These are phyloP conservation scores for Drosophila albomicans DNA, from an alignment of 1,140 invertebrate genomes.

Conservation along the genomic window DNA sequence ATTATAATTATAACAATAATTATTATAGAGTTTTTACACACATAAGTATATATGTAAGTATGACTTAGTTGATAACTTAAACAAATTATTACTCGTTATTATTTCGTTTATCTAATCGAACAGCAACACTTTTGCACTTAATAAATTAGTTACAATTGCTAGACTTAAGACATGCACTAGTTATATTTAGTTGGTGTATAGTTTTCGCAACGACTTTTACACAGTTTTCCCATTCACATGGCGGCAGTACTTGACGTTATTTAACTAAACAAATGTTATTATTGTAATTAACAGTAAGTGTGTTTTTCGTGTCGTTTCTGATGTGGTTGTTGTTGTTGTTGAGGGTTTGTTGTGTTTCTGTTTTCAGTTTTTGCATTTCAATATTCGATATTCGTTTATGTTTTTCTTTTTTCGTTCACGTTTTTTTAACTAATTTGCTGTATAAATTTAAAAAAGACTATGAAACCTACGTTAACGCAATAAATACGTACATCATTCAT, in stretches of 20 bases:
- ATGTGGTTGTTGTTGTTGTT: slow-evolving; percentile 18
- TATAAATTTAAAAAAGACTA: slow-evolving; percentile 74
- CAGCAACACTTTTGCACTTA: slow-evolving; percentile 60
- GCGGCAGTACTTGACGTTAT: slow-evolving; percentile 72
- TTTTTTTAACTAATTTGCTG: slow-evolving; percentile 38
- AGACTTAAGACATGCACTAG: slow-evolving; percentile 40
- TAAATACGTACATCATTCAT: slow-evolving; percentile 57
- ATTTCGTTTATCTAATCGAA: slow-evolving; percentile 60
- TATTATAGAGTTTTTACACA: slow-evolving; percentile 37
- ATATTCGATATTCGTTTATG: slow-evolving; percentile 13
- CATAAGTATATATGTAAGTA: slow-evolving; percentile 35
- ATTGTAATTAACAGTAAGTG: slow-evolving; percentile 48
- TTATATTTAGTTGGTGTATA: slow-evolving; percentile 65
- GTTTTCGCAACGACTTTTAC: slow-evolving; percentile 37
- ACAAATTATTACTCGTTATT: slow-evolving; percentile 42
- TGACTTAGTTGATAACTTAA: slow-evolving; percentile 59
- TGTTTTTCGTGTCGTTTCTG: too few species aligned
- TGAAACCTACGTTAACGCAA: slow-evolving; percentile 74
- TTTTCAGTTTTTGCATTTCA: slow-evolving; percentile 48
- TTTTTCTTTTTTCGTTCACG: slow-evolving; percentile 2
- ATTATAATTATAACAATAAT: slow-evolving; percentile 24
- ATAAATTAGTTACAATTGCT: slow-evolving; percentile 57
- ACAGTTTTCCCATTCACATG: slow-evolving; percentile 45
- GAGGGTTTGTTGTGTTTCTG: slow-evolving; percentile 47
- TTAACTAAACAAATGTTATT: slow-evolving; percentile 50